A percentile compares a stretch with the other conserved stretches of the same genome.
Evolutionary conservation across 2,888 invertebrate genomes (phyloP).

Genomic region (Eupithecia dodoneata): DNA sequence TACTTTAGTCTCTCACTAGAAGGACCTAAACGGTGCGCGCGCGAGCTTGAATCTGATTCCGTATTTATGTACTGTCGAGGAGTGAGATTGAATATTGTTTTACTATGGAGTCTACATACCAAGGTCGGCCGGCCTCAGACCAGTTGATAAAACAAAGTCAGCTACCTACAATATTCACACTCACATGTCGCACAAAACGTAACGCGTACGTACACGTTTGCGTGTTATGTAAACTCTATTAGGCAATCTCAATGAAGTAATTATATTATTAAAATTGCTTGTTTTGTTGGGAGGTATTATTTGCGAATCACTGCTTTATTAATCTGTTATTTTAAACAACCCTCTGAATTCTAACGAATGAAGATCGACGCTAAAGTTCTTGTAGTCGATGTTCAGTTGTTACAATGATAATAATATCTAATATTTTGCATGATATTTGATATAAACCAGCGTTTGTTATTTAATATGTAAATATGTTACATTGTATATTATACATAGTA

Average conservation of each 20-base stretch:
- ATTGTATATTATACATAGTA: no score
- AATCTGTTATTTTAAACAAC: background rate
- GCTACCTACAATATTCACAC: background rate
- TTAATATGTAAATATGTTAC: background rate
- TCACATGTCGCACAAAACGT: background rate
- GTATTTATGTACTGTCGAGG: background rate
- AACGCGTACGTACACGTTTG: no score
- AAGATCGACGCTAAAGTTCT: background rate
- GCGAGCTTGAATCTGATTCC: conserved; percentile 1
- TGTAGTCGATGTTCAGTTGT: background rate
- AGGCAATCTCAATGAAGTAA: no score
- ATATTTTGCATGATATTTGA: background rate
- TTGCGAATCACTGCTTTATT: background rate
- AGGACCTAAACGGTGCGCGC: background rate
- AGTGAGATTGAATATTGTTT: background rate
- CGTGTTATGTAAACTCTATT: background rate
- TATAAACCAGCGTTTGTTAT: background rate
- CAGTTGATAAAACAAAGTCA: background rate
- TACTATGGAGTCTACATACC: background rate
- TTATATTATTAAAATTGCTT: background rate
- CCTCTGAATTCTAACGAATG: background rate
- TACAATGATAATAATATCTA: background rate
- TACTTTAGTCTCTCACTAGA: background rate
- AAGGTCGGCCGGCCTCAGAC: background rate
- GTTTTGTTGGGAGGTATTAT: background rate